phyloP scores from a whole-genome alignment of 30 jellyfish, hydroid and myxozoan genomes.

The Nemopilema nomurai region DNA sequence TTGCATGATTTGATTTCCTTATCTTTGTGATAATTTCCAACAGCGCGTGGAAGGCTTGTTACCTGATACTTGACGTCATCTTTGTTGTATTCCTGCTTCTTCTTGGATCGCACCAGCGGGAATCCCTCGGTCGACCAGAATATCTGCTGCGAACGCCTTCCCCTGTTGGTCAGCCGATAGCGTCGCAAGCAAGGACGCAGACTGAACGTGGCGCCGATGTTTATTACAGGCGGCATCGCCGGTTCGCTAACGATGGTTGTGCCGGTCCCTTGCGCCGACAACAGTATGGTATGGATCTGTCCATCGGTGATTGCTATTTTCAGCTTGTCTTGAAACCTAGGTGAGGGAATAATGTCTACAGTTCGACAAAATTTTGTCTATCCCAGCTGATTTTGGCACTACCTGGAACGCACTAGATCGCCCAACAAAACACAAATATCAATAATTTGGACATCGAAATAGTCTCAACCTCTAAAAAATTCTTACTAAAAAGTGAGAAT shows the following conservation, averaged over 20 bases:
- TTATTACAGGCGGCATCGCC: conserved; percentile 74
- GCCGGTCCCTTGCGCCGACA: conserved; percentile 91
- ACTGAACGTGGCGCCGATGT: conserved; percentile 89
- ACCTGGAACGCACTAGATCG: too few relatives aligned
- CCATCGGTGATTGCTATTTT: conserved; percentile 66
- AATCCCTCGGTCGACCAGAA: conserved; percentile 97
- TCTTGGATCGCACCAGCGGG: conserved; percentile 69
- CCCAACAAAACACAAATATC: too few relatives aligned
- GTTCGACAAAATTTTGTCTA: too few relatives aligned
- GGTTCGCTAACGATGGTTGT: conserved; percentile 93
- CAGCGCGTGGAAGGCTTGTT: not conserved
- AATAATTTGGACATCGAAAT: too few relatives aligned
- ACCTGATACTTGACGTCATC: conserved; percentile 91
- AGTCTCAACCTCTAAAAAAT: too few relatives aligned
- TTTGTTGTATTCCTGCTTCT: conserved; percentile 63
- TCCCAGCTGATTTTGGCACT: too few relatives aligned
- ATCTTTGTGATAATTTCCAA: too few relatives aligned
- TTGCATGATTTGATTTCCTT: too few relatives aligned
- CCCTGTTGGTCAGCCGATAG: conserved; percentile 78
- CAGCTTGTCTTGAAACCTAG: conserved; percentile 92
- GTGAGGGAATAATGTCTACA: too few relatives aligned
- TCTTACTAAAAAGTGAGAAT: too few relatives aligned
- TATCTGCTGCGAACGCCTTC: conserved; percentile 91
- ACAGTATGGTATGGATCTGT: conserved; percentile 60
- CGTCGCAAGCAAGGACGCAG: conserved; percentile 59